These are phyloP conservation scores for Phaetusa simplex DNA, from an alignment of 2,113 vertebrate genomes.

Conservation along the genomic window DNA sequence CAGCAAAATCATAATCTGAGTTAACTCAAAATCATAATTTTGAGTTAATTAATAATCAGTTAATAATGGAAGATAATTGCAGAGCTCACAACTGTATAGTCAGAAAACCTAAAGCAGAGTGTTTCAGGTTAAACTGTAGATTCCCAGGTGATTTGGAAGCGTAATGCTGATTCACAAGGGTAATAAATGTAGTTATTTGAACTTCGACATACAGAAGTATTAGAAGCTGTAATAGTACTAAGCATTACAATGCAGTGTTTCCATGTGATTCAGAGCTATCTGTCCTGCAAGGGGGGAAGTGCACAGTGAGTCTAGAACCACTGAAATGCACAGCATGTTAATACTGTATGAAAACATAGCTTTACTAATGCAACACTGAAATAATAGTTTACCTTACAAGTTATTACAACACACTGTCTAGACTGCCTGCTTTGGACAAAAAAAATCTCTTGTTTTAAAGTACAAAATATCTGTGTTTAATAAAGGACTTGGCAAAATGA, in stretches of 20 bases:
- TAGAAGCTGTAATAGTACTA: background rate
- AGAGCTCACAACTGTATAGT: background rate
- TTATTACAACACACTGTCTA: background rate
- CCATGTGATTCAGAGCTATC: background rate
- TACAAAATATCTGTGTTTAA: background rate
- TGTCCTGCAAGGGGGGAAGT: background rate
- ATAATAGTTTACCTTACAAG: background rate
- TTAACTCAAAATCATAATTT: background rate
- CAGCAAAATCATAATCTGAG: constrained; percentile 20
- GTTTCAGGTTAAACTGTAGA: background rate
- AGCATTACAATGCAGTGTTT: accelerated
- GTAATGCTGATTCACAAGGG: background rate
- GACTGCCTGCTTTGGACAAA: background rate
- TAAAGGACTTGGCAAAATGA: background rate
- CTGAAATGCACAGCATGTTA: background rate
- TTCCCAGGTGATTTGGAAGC: background rate
- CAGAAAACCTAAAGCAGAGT: constrained; percentile 6
- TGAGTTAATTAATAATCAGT: constrained; percentile 40
- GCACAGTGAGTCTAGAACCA: background rate
- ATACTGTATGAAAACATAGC: background rate
- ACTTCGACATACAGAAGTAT: background rate
- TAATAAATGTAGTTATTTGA: background rate
- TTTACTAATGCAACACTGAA: background rate
- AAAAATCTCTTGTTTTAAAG: background rate
- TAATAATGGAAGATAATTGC: constrained; percentile 51